Base-by-base conservation (phyloP, 1,140 invertebrate genomes). In the Choristoneura fumiferana region DNA sequence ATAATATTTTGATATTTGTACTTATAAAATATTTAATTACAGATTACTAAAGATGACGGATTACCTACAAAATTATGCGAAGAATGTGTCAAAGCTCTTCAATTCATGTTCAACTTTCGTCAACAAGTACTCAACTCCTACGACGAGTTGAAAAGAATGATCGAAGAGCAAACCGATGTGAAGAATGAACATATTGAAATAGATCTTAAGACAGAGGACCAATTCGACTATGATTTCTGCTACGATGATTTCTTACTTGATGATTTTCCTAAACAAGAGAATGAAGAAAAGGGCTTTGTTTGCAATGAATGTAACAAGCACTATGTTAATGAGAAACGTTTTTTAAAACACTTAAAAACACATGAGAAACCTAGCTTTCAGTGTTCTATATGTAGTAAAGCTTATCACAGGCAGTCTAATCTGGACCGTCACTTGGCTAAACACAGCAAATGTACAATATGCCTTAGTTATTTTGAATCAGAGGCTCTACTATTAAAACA, bases 1-100 rank as follows among this genome's bases (percentile, higher is more conserved):
- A 29, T n/a, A n/a, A n/a, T n/a, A n/a, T n/a, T n/a, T n/a, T n/a
- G n/a, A n/a, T n/a, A n/a, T n/a, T n/a, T n/a, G n/a, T n/a, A n/a
- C n/a, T n/a, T n/a, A n/a, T n/a, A n/a, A n/a, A n/a, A n/a, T n/a
- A n/a, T 22, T 60, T 14, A 58, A 52, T 76, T 77, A 10, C 63
- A 90, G 87, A 74, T 89, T 1, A 58, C 62, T 6, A 71, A 71
- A 70, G 77, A 78, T 54, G 89, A 90, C 73, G 81, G 82, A 2
- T 63, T 90, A 49, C 89, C 89, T 13, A 84, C 89, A 64, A 78
- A 74, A 33, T 39, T 90, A 12, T 90, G 89, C 58, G 60, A 76
- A 58, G 71, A 76, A 39, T 90, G 89, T 67, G 72, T 73, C 1
- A 82, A 77, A 22, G 65, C 67, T 17, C 57, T 90, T 22, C 69